Base-by-base conservation (phyloP, 2,113 vertebrate species). In the Mormyrus lacerda region DNA sequence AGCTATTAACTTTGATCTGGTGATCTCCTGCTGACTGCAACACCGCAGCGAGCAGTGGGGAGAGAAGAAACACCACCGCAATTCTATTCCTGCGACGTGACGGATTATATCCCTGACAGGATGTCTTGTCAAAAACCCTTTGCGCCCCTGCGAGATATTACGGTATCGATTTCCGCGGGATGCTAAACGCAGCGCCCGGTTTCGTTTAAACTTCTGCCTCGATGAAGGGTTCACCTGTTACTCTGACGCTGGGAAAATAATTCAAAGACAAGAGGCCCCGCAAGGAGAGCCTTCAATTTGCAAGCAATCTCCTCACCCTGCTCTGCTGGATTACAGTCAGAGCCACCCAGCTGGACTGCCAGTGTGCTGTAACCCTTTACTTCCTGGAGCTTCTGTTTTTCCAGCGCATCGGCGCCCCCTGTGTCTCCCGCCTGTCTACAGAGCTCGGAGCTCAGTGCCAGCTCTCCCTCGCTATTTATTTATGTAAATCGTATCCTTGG, bases 1-100 rank as follows among this genome's bases (percentile, higher is more conserved):
- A 91, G 90, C 92, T 91, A 93, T 93, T 93, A 93, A 92, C 93
- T 92, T 83, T 91, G 91, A 93, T 92, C 89, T 82, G 48, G 89
- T 45, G 15, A 53, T 89, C 88, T 89, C 76, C 90, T 79, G 44
- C 90, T 87, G 87, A 79, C 87, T 83, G 50, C 21, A 45, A 88
- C 69, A 27, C 73, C 48, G 45, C n/a, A 13, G 48, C 79, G 15
- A 53, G 61, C 50, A 35, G n/a, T 83, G 89, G 53, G 45, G 15
- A 94, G 94, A 94, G 94, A 95, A 94, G 94, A 58, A 73, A 61
- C 50, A 51, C 44, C 73, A 19, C 31, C 7, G 11, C 86, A 87
- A 84, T 90, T 79, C 89, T 82, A 89, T 87, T 89, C 88, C 87
- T 87, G 76, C 82, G 24, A 88, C 17, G 42, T 90, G 91, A 91